Evolutionary conservation across 1,140 invertebrate genomes (phyloP).

Genomic region (Ridgeia piscesae): DNA sequence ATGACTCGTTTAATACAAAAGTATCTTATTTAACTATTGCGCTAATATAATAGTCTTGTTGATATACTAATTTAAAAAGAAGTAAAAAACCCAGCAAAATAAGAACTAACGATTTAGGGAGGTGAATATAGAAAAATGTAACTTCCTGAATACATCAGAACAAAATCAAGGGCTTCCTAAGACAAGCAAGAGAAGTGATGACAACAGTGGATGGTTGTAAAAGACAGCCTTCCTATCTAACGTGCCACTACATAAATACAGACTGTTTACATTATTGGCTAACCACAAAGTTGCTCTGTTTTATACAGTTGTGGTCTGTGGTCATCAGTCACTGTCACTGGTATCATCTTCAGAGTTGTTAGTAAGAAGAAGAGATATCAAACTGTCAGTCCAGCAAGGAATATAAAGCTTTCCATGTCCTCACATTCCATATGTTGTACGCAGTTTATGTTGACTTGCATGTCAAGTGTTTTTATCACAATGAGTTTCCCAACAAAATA

Average conservation of each 20-base stretch:
- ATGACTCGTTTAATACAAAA: too few relatives aligned
- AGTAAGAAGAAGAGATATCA: not conserved
- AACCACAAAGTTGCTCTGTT: not conserved
- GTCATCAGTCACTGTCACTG: not conserved
- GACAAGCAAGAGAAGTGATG: not conserved
- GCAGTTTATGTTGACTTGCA: not conserved
- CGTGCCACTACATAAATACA: not conserved
- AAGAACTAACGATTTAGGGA: not conserved
- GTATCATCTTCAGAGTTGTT: not conserved
- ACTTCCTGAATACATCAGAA: not conserved
- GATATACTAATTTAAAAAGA: not conserved
- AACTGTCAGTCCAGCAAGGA: not conserved
- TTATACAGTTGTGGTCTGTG: not conserved
- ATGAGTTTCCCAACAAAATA: not conserved
- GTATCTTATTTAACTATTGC: too few relatives aligned
- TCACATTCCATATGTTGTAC: not conserved
- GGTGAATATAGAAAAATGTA: not conserved
- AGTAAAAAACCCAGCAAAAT: not conserved
- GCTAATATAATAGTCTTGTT: too few relatives aligned
- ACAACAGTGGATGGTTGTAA: not conserved
- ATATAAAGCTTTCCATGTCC: not conserved
- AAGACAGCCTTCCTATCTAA: not conserved
- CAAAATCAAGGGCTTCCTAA: not conserved
- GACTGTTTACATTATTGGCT: not conserved
- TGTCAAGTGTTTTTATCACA: not conserved